Evolutionary conservation across 2,797 vertebrate genomes (phyloP), one percentile per base, ranked within the genome.

Genomic region (Buphagus erythrorhynchus): DNA sequence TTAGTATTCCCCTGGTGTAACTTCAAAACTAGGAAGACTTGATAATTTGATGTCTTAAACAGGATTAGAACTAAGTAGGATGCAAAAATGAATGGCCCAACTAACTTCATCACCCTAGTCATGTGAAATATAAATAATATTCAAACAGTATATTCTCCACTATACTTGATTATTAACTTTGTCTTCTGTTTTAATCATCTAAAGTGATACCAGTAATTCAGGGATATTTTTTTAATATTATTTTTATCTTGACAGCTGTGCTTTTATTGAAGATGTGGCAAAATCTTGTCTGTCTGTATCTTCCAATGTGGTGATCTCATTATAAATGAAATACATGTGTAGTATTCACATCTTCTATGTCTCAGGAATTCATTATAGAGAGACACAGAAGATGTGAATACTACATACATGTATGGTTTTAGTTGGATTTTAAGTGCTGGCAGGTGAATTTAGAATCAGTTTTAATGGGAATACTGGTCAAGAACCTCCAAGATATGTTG

Each of bases 191-290:
- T 90, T 95, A 97, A 95, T 96, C 28, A 76, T 79, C 45, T 90
- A 62, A 94, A 94, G 73, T 94, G 73, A 36, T 81, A 90, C 49
- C 82, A 73, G 69, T 93, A 94, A 93, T 78, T 94, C 73, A 73
- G 58, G 29, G 35, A 49, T 78, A 5, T 49, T 57, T 93, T 48
- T 92, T 7, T 59, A 88, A 75, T 67, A 79, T 4, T 2, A 72
- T 96, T 83, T 96, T 93, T 96, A 59, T 94, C 91, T 91, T 84
- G 78, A 96, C 94, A 88, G 69, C 59, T 86, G 48, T 86, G 78
- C 51, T 95, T 92, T 81, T 74, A 73, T 85, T 94, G 82, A 82
- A 93, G 94, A 94, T 75, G 59, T 66, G 73, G 76, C 62, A 75
- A 88, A 86, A 78, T 66, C 93, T 86, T 82, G n/a, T 88, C 92